Percentiles rank a stretch among this genome's conserved stretches.
These are phyloP conservation scores for Nipponacmea schrenckii DNA, from an alignment of 2,888 invertebrate species.

Conservation along the genomic window DNA sequence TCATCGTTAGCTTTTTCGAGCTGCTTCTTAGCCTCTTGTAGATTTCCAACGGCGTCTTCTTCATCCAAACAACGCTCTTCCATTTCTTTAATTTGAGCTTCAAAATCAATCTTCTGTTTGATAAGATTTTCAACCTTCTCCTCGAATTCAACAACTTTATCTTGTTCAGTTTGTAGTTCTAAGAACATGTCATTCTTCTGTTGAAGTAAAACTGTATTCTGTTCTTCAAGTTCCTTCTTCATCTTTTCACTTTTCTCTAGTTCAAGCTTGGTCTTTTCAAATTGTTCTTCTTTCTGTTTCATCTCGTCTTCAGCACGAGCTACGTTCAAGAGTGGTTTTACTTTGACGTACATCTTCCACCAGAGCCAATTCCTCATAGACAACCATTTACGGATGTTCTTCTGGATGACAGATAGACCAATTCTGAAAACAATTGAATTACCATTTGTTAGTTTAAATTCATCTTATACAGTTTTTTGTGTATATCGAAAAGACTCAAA, in stretches of 20 bases:
- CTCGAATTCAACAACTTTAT: conserved; percentile 88
- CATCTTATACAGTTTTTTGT: no score
- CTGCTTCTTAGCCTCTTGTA: conserved; percentile 96
- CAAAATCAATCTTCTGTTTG: conserved; percentile 96
- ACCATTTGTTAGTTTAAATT: no score
- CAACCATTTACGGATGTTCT: conserved; percentile 99
- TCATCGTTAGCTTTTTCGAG: conserved; percentile 93
- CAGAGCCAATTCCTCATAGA: conserved; percentile 99
- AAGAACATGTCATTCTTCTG: conserved; percentile 93
- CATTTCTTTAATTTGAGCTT: conserved; percentile 92
- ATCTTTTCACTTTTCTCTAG: conserved; percentile 94
- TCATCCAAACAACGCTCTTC: conserved; percentile 97
- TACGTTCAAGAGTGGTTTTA: conserved; percentile 92
- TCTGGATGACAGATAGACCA: conserved; percentile 97
- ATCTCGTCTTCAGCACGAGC: conserved; percentile 99
- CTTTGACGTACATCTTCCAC: conserved; percentile 94
- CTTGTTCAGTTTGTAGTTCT: conserved; percentile 91
- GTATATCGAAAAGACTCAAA: no score
- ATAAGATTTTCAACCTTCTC: conserved; percentile 93
- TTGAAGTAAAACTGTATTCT: conserved; percentile 90
- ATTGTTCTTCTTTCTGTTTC: conserved; percentile 94
- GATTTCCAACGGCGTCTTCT: conserved; percentile 94
- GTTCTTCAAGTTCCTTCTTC: conserved; percentile 94
- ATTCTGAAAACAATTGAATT: conserved; percentile 72
- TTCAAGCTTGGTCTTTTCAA: conserved; percentile 92